Evolutionary conservation across 1,140 invertebrate species (phyloP), one percentile per base, ranked within the genome.

Genomic region (Pteromalus puparum): DNA sequence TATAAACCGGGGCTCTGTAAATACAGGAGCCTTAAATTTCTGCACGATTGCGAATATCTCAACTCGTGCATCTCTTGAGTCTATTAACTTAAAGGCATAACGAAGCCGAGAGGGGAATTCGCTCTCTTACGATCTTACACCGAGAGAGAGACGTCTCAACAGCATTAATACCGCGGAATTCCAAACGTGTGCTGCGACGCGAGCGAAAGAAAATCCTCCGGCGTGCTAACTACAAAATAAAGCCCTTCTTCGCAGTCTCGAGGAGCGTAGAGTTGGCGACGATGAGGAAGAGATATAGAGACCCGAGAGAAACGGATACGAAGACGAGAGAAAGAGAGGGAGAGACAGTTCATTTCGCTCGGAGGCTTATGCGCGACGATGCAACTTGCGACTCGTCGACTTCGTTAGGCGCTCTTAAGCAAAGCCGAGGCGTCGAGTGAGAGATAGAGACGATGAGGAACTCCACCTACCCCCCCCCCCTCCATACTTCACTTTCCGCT

Each of bases 141-240:
- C 5, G 24, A 10, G 65, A 68, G 65, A 2, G 24, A 26, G 65
- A 24, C n/a, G 12, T 68, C 24, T 24, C n/a, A n/a, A 26, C 18
- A n/a, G 65, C 61, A 65, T 65, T 68, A 68, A 68, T 24, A 12
- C 24, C 65, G 65, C 21, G n/a, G 12, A 24, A 68, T 28, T 68
- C 65, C 65, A 12, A 26, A 26, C 15, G 65, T 68, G 24, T 13
- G 28, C 70, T 24, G n/a, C 15, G 61, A 18, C 61, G n/a, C 61
- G n/a, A 65, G 5, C 61, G 9, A 73, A 73, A 73, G 72, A 73
- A 73, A 38, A 38, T 73, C 34, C 72, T 42, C 72, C 34, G 18
- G 15, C 18, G 34, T 38, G 34, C 34, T 73, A 38, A 73, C 72
- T 34, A 18, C 72, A 15, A 73, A 73, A 73, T 38, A 38, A 38